A percentile compares a stretch with the other conserved stretches of the same genome.
phyloP scores from a whole-genome alignment of 2,113 vertebrate genomes.

The Sturnus vulgaris region DNA sequence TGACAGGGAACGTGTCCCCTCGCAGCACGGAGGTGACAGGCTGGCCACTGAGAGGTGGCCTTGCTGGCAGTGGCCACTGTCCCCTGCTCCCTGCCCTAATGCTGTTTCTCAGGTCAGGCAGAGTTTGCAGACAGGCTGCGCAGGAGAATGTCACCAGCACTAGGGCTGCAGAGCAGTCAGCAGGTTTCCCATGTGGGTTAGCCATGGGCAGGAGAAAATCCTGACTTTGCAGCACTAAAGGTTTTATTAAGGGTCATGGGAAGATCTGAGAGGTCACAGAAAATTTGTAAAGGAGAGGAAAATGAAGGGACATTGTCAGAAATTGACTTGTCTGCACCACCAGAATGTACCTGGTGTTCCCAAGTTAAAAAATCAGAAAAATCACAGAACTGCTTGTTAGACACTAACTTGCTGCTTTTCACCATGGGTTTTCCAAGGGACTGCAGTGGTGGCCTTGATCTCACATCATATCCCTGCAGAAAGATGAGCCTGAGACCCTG shows the following conservation, averaged over 20 bases:
- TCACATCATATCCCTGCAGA: neutral
- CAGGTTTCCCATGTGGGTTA: neutral
- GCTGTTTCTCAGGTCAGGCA: neutral
- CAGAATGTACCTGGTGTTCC: neutral
- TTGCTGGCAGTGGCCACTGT: neutral
- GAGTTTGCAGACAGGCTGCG: neutral
- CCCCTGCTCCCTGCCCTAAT: neutral
- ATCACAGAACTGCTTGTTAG: neutral
- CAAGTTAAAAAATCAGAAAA: neutral
- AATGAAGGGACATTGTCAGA: neutral
- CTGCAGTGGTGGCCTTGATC: neutral
- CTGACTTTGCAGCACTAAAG: neutral
- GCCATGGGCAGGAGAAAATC: neutral
- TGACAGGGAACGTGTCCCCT: rapidly evolving
- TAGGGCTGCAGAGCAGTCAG: rapidly evolving
- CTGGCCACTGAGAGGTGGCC: neutral
- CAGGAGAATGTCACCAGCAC: neutral
- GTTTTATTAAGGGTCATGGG: neutral
- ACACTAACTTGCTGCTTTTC: neutral
- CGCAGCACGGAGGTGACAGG: rapidly evolving
- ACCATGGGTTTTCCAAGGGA: neutral
- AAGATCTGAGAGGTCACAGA: neutral
- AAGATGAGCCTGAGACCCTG: neutral
- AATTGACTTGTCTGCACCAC: neutral
- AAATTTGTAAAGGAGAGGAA: neutral